phyloP scores from a whole-genome alignment of 2,888 invertebrate genomes.

The Empis livida region DNA sequence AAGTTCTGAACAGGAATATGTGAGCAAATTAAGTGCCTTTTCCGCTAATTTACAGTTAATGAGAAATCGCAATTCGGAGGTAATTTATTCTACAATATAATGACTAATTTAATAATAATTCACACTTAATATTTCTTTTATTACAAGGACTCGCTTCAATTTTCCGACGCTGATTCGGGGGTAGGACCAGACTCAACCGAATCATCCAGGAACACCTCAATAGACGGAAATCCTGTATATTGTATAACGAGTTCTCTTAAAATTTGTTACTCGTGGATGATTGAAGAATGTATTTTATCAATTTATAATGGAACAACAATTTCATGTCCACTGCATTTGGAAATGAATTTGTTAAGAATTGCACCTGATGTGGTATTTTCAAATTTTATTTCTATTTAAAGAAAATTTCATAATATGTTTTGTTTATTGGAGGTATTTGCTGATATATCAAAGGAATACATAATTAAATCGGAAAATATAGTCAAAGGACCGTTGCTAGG shows the following conservation, averaged over 20 bases:
- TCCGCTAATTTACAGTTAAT: too few relatives aligned
- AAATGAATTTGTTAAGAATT: conserved; percentile 59
- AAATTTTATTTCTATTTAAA: neutral
- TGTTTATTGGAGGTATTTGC: conserved; percentile 54
- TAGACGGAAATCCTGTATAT: conserved; percentile 56
- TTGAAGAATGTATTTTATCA: conserved; percentile 89
- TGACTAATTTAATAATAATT: neutral
- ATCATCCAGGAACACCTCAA: conserved; percentile 71
- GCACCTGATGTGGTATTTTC: conserved; percentile 77
- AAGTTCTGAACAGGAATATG: conserved; percentile 17
- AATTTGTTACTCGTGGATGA: conserved; percentile 69
- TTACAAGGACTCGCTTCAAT: conserved; percentile 50
- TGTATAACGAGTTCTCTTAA: conserved; percentile 24
- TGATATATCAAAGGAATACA: conserved; percentile 69
- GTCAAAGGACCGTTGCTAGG: conserved; percentile 66
- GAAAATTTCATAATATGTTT: neutral
- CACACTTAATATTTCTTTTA: neutral
- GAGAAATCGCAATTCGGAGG: conserved; percentile 20
- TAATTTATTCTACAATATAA: conserved; percentile 6
- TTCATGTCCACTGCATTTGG: conserved; percentile 69
- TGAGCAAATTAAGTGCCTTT: conserved; percentile 17
- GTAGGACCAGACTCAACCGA: conserved; percentile 70
- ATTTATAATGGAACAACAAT: conserved; percentile 61
- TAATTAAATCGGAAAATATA: conserved; percentile 73
- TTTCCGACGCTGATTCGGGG: conserved; percentile 75